A percentile compares a stretch with the other conserved stretches of the same genome.
phyloP scores from a whole-genome alignment of 1,140 invertebrate species.

The Globodera ellingtonae region DNA sequence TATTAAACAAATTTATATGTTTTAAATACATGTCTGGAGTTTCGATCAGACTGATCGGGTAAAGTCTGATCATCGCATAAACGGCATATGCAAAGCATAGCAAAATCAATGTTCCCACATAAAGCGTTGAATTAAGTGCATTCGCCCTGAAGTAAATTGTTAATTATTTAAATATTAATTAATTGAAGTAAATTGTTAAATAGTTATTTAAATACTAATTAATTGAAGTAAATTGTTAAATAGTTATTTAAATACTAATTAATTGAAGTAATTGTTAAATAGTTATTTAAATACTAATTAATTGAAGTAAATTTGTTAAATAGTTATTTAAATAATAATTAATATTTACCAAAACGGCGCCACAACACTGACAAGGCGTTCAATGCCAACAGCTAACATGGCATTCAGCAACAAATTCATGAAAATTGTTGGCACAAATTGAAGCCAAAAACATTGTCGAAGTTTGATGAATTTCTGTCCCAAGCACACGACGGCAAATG shows the following conservation, averaged over 20 bases:
- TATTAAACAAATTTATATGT: too few relatives aligned
- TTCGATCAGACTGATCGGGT: not conserved
- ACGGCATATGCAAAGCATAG: not conserved
- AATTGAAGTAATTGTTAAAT: not conserved
- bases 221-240: too few relatives aligned
- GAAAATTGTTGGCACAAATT: slow-evolving; percentile 20
- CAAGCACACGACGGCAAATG: not conserved
- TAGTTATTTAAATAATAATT: too few relatives aligned
- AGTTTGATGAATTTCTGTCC: slow-evolving; percentile 14
- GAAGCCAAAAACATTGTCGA: slow-evolving; percentile 17
- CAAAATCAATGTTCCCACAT: not conserved
- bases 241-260: too few relatives aligned
- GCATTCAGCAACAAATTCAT: slow-evolving; percentile 14
- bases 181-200: too few relatives aligned
- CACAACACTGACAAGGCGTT: slow-evolving; percentile 10
- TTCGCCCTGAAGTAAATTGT: not conserved
- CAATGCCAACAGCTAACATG: slow-evolving; percentile 19
- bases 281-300: too few relatives aligned
- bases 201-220: too few relatives aligned
- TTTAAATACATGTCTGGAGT: not conserved
- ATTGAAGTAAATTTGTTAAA: too few relatives aligned
- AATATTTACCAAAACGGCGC: not conserved
- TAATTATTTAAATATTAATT: too few relatives aligned
- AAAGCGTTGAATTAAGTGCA: not conserved
- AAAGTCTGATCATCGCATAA: not conserved